phyloP scores from a whole-genome alignment of 2,888 invertebrate genomes.

The Dasysyrphus tricinctus region DNA sequence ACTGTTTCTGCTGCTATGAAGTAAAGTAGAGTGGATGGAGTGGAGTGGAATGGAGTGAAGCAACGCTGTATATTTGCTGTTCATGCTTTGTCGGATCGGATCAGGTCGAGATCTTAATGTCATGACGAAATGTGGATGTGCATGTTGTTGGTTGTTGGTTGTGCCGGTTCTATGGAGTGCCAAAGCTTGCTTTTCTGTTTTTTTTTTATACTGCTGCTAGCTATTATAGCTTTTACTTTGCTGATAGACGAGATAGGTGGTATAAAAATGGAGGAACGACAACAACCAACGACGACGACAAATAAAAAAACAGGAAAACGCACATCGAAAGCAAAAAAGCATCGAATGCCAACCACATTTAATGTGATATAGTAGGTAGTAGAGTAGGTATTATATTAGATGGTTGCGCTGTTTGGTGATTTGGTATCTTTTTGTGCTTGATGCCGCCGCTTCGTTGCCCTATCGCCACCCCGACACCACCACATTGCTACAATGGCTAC shows the following conservation, averaged over 20 bases:
- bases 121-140: constrained; percentile 70
- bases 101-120: constrained; percentile 76
- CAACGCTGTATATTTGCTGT: constrained; percentile 60
- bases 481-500: constrained; percentile 40
- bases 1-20: constrained; percentile 54
- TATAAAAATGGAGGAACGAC: constrained; percentile 48
- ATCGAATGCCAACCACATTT: constrained; percentile 75
- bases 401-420: constrained; percentile 74
- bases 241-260: constrained; percentile 63
- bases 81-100: constrained; percentile 74
- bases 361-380: constrained; percentile 70
- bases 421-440: constrained; percentile 71
- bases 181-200: constrained; percentile 52
- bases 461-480: constrained; percentile 21
- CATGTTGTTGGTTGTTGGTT: constrained; percentile 42
- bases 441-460: constrained; percentile 45
- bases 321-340: constrained; percentile 73
- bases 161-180: constrained; percentile 61
- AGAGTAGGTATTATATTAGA: constrained; percentile 65
- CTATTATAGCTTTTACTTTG: constrained; percentile 49
- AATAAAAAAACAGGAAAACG: constrained; percentile 73
- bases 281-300: constrained; percentile 28
- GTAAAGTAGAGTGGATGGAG: constrained; percentile 7
- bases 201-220: constrained; percentile 25
- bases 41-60: constrained; percentile 11